phyloP scores from a whole-genome alignment of 2,113 vertebrate genomes.

The Chlorocebus sabaeus region DNA sequence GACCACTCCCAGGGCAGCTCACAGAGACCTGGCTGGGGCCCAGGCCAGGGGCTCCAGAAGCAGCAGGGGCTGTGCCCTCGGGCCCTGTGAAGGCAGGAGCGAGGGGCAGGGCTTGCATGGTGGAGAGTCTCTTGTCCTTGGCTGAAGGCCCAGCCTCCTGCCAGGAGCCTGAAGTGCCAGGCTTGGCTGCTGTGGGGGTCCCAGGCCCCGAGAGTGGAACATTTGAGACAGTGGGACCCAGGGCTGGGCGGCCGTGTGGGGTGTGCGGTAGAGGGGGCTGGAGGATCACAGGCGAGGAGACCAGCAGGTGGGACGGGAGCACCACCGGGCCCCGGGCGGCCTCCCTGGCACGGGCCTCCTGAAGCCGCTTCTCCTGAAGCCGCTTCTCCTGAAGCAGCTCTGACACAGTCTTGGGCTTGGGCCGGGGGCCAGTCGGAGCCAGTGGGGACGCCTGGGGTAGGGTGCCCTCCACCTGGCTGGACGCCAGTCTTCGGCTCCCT shows the following conservation, averaged over 20 bases:
- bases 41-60: neutral
- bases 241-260: neutral
- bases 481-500: rapidly evolving
- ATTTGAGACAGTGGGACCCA: neutral
- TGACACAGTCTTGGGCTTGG: slow-evolving; percentile 82
- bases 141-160: neutral
- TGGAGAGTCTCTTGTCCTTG: rapidly evolving
- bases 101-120: neutral
- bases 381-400: slow-evolving; percentile 82
- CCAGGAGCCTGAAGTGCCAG: neutral
- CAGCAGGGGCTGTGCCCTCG: neutral
- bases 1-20: neutral
- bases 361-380: slow-evolving; percentile 71
- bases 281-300: slow-evolving; percentile 75
- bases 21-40: slow-evolving; percentile 39
- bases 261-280: slow-evolving; percentile 48
- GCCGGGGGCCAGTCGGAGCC: neutral
- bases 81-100: rapidly evolving
- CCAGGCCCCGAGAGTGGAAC: rapidly evolving
- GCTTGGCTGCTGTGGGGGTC: neutral
- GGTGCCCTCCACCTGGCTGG: rapidly evolving
- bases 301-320: slow-evolving; percentile 65
- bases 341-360: slow-evolving; percentile 57
- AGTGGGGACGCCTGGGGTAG: rapidly evolving
- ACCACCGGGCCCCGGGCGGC: neutral